Evolutionary conservation across 2,113 vertebrate genomes (phyloP).

Genomic region (Oryzias woworae): DNA sequence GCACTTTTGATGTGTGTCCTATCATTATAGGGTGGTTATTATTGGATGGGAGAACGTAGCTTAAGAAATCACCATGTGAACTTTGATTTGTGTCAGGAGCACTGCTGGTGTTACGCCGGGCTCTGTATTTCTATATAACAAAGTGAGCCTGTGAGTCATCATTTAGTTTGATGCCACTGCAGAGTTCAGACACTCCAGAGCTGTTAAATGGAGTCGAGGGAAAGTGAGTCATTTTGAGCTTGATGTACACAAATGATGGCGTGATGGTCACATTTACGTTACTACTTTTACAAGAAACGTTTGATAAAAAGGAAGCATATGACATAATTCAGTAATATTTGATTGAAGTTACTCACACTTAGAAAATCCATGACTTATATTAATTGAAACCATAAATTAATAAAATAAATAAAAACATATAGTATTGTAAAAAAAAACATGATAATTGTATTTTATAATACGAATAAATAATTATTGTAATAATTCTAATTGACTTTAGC

Average conservation of each 20-base stretch:
- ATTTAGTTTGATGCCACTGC: conserved; percentile 19
- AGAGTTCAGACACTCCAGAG: conserved; percentile 8
- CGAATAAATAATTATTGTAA: no score
- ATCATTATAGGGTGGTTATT: conserved; percentile 35
- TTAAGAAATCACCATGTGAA: conserved; percentile 26
- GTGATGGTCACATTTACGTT: neutral
- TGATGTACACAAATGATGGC: neutral
- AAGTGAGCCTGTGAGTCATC: conserved; percentile 4
- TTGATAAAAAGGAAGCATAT: no score
- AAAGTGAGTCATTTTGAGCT: neutral
- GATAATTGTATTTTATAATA: no score
- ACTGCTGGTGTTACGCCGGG: conserved; percentile 12
- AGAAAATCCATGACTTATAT: no score
- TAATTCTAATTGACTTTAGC: no score
- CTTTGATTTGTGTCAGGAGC: conserved; percentile 39
- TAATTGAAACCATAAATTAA: no score
- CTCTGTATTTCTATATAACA: conserved; percentile 20
- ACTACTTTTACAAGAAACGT: neutral
- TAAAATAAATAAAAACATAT: no score
- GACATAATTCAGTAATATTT: no score
- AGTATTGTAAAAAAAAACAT: no score
- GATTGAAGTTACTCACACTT: no score
- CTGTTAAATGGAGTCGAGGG: conserved; percentile 1
- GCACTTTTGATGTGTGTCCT: conserved; percentile 41
- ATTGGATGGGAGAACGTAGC: conserved; percentile 11